Evolutionary conservation across 2,797 vertebrate species (phyloP).

Genomic region (Coranthus polyacanthus): DNA sequence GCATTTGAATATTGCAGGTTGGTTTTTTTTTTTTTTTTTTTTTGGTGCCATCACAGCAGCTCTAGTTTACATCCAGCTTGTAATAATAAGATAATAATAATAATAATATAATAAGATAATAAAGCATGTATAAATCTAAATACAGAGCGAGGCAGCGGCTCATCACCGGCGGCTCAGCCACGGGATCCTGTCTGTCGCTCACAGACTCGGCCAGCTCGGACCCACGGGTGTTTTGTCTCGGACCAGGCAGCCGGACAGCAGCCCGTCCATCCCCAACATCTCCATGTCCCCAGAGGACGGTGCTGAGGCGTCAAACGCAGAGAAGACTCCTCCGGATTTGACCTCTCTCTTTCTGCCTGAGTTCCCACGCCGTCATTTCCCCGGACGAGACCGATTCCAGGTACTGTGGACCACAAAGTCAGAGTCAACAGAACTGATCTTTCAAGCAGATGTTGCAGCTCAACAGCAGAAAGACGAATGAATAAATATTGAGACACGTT

Average conservation of each 20-base stretch:
- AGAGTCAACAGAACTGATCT: background rate
- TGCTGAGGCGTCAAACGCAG: slow-evolving; percentile 49
- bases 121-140: background rate
- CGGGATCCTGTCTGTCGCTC: slow-evolving; percentile 73
- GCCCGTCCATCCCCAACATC: slow-evolving; percentile 7
- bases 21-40: no score
- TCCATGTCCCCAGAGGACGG: slow-evolving; percentile 25
- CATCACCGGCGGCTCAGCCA: slow-evolving; percentile 74
- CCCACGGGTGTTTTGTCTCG: slow-evolving; percentile 59
- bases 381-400: slow-evolving; percentile 85
- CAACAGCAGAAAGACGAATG: no score
- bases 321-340: slow-evolving; percentile 78
- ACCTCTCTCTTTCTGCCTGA: slow-evolving; percentile 90
- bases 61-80: no score
- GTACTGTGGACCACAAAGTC: slow-evolving; percentile 64
- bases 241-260: slow-evolving; percentile 26
- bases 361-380: slow-evolving; percentile 84
- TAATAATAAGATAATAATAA: no score
- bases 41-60: no score
- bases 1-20: no score
- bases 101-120: no score
- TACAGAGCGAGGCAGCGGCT: slow-evolving; percentile 44
- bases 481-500: background rate
- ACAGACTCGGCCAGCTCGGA: slow-evolving; percentile 70
- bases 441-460: background rate